Percentiles rank a stretch among this genome's conserved stretches.
phyloP scores from a whole-genome alignment of 2,888 invertebrate species.

The Himalopsyche kuldschensis region DNA sequence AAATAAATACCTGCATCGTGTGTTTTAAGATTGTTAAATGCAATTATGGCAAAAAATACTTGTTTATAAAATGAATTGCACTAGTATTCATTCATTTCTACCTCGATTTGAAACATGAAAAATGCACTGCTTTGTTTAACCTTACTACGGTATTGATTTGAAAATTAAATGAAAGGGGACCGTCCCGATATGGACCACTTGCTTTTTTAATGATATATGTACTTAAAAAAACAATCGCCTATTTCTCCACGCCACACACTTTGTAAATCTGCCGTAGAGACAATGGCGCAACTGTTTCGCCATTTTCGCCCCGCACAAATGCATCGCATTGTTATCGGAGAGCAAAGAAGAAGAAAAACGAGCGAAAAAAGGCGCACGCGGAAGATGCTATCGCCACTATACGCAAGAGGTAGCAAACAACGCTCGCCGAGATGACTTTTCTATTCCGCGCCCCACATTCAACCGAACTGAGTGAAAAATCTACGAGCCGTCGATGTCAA shows the following conservation, averaged over 20 bases:
- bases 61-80: no score
- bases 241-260: background rate
- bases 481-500: background rate
- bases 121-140: no score
- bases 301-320: background rate
- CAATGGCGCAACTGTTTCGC: background rate
- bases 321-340: background rate
- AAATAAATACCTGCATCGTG: no score
- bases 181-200: no score
- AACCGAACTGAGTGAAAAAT: background rate
- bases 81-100: no score
- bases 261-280: background rate
- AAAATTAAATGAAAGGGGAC: no score
- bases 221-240: no score
- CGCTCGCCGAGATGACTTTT: background rate
- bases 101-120: no score
- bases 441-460: background rate
- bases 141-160: no score
- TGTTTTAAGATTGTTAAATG: no score
- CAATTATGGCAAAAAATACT: no score
- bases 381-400: background rate
- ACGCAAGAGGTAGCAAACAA: background rate
- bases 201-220: no score
- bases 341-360: background rate
- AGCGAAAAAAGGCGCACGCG: background rate